A percentile compares a stretch with the other conserved stretches of the same genome.
These are phyloP conservation scores for Patella depressa DNA, from an alignment of 2,888 invertebrate genomes.

Conservation along the genomic window DNA sequence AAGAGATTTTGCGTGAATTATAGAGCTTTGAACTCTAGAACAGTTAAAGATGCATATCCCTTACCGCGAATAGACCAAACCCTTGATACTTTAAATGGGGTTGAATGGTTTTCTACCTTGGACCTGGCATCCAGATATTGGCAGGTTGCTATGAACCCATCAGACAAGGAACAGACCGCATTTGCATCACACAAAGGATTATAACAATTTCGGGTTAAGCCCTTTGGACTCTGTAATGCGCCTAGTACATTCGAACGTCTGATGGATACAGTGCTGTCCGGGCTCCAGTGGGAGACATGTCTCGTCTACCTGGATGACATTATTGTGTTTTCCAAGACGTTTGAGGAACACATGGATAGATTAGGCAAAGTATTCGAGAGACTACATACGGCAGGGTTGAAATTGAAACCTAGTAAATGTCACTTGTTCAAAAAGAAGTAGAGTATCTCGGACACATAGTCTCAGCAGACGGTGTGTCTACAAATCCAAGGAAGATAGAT, in stretches of 20 bases:
- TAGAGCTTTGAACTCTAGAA: slow-evolving; percentile 12
- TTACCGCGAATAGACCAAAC: not conserved
- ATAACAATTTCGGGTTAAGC: not conserved
- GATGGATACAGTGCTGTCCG: slow-evolving; percentile 24
- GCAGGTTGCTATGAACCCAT: not conserved
- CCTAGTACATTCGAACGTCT: not conserved
- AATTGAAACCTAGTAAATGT: slow-evolving; percentile 46
- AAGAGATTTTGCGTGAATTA: slow-evolving; percentile 28
- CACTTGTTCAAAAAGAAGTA: slow-evolving; percentile 24
- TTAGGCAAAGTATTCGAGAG: not conserved
- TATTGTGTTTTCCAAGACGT: slow-evolving; percentile 35
- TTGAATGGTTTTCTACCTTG: not conserved
- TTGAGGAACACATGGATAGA: slow-evolving; percentile 28
- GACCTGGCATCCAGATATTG: not conserved
- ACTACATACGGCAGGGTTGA: slow-evolving; percentile 39
- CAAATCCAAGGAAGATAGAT: slow-evolving; percentile 26
- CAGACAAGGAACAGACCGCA: not conserved
- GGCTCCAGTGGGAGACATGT: slow-evolving; percentile 32
- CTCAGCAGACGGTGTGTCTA: slow-evolving; percentile 16
- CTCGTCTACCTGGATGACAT: slow-evolving; percentile 45
- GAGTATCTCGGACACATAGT: slow-evolving; percentile 29
- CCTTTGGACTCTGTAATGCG: not conserved
- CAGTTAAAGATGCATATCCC: slow-evolving; percentile 1
- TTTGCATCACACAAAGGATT: not conserved
- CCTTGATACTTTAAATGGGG: not conserved